Evolutionary conservation across 2,888 invertebrate genomes (phyloP), one percentile per base, ranked within the genome.

Genomic region (Drosophila melanocephala): DNA sequence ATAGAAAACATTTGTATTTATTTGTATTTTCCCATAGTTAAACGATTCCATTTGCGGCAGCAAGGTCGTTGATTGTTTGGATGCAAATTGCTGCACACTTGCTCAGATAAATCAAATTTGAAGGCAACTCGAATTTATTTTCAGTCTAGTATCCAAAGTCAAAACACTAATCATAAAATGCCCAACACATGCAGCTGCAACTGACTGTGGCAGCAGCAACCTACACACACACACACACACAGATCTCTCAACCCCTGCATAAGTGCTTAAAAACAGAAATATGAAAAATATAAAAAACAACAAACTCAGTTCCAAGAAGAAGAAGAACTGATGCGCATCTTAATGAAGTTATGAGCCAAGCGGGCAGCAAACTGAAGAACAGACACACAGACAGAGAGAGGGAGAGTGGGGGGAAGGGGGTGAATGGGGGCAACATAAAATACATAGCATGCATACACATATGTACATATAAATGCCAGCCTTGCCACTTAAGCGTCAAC

Each of bases 51-150:
- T 63, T 76, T 42, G 58, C 33, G 14, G 44, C 53, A 62, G 51
- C 83, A 85, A 84, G 83, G 83, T 73, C 80, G 80, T 50, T 47
- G 42, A 69, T 70, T 75, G 70, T 78, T 19, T 42, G 26, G 7
- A 35, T 56, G 68, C 88, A 78, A 88, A 83, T 81, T 81, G 84
- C 5, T 79, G 77, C 83, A 71, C 84, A 89, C 81, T 84, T 84
- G 89, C 71, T 65, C 53, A 70, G 56, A 89, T 89, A 84, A 87
- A 84, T 84, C 87, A 87, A 69, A 71, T 72, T 72, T 60, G 53
- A 55, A 71, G 64, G 61, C 37, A 60, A 26, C 22, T 26, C 47
- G 26, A 16, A 44, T 42, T 66, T 72, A 62, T 66, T 80, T 72
- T 51, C 68, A 26, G 22, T 44, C 68, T 57, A 44, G 58, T 58